phyloP scores from a whole-genome alignment of 2,113 vertebrate genomes.

The Beaufortia kweichowensis region DNA sequence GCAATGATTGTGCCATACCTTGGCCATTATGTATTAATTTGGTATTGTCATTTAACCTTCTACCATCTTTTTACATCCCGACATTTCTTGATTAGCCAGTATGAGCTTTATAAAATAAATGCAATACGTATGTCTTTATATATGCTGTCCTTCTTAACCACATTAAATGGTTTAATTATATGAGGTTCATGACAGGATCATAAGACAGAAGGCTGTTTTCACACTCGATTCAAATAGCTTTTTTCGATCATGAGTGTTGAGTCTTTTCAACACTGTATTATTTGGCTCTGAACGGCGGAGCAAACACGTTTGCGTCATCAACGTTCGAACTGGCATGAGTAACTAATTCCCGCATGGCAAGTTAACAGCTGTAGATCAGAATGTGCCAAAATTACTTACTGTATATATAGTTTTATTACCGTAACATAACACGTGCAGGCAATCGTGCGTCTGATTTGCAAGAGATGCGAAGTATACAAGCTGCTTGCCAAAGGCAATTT shows the following conservation, averaged over 20 bases:
- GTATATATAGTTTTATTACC: not conserved
- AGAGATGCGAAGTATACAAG: not conserved
- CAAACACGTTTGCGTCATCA: not conserved
- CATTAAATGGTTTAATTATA: not conserved
- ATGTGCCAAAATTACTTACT: not conserved
- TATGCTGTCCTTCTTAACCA: not conserved
- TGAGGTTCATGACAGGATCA: not conserved
- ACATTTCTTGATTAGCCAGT: not conserved
- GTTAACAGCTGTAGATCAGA: not conserved
- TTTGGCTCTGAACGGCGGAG: not conserved
- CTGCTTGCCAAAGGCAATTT: not conserved
- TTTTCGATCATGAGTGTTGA: not conserved
- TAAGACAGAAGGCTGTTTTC: not conserved
- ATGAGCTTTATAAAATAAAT: not conserved
- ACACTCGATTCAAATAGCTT: not conserved
- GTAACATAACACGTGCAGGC: not conserved
- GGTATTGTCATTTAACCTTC: too few species aligned
- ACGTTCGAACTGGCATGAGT: not conserved
- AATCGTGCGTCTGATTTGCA: constrained; percentile 3
- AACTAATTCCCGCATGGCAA: not conserved
- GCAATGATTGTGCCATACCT: too few species aligned
- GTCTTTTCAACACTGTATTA: not conserved
- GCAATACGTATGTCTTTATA: not conserved
- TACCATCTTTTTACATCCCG: too few species aligned
- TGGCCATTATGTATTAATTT: too few species aligned